Conservation (phyloP, 2,113 vertebrate species). For the Numenius arquata region DNA sequence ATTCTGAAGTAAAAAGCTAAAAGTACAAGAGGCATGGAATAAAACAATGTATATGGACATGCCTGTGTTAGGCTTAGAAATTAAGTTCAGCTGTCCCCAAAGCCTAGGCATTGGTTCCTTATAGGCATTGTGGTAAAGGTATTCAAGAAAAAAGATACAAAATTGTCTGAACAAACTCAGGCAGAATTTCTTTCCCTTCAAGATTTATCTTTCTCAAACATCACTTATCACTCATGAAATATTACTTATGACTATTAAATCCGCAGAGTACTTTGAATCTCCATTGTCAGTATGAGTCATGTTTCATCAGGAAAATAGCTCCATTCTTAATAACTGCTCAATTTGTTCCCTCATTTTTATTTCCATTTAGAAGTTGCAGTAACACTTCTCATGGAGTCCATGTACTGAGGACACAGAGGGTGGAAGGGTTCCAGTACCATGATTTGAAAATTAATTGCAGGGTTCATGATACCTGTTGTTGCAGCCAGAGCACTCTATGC, state of each 20-base stretch:
- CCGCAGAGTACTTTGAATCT: slow-evolving; percentile 14
- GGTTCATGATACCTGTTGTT: not conserved
- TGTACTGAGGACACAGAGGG: not conserved
- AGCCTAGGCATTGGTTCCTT: not conserved
- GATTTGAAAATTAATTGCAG: slow-evolving; percentile 16
- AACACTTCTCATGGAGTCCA: not conserved
- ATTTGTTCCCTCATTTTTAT: slow-evolving; percentile 12
- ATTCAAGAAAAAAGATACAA: not conserved
- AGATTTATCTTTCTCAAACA: not conserved
- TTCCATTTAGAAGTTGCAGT: not conserved
- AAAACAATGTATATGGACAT: fast-evolving
- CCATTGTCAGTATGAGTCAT: slow-evolving; percentile 18
- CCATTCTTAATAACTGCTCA: slow-evolving; percentile 9
- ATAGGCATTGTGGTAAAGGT: not conserved
- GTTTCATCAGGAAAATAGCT: slow-evolving; percentile 46
- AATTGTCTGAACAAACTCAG: not conserved
- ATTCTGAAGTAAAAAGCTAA: not conserved
- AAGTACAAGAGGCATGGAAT: not conserved
- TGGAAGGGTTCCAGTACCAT: not conserved
- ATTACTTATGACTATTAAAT: slow-evolving; percentile 46
- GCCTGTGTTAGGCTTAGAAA: not conserved
- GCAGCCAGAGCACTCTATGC: not conserved
- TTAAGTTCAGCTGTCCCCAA: not conserved
- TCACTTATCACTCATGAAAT: slow-evolving; percentile 34
- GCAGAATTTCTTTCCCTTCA: not conserved